Evolutionary conservation across 2,113 vertebrate species (phyloP).

Genomic region (Daboia siamensis): DNA sequence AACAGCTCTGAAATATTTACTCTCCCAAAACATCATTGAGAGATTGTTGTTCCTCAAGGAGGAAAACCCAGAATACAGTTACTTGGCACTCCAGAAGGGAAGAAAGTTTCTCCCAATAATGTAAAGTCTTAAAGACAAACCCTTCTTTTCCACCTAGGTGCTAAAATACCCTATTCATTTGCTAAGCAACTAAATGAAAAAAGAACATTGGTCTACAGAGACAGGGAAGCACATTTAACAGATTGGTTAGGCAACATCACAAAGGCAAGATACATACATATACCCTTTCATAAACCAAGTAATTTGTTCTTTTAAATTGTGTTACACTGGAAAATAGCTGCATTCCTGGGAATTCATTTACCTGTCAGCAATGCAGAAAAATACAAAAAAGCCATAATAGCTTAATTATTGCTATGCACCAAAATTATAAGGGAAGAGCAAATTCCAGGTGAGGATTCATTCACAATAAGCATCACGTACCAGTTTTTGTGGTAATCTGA

Average conservation of each 20-base stretch:
- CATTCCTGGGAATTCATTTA: background rate
- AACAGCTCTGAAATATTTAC: background rate
- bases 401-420: background rate
- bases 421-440: background rate
- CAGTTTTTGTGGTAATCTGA: slow-evolving; percentile 85
- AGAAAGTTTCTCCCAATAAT: background rate
- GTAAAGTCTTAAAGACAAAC: background rate
- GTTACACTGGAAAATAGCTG: background rate
- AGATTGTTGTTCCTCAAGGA: background rate
- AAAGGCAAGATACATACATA: background rate
- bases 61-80: background rate
- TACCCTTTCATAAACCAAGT: background rate
- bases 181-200: background rate
- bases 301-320: background rate
- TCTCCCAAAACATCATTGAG: background rate
- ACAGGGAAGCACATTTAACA: background rate
- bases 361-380: background rate
- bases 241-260: background rate
- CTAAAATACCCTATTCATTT: background rate
- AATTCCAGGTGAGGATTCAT: background rate
- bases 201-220: background rate
- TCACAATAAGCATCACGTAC: slow-evolving; percentile 51
- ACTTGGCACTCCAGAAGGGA: background rate
- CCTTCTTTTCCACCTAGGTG: background rate
- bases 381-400: background rate